Percentiles rank a stretch among this genome's conserved stretches.
phyloP scores from a whole-genome alignment of 2,797 vertebrate genomes.

The Sciurus vulgaris region DNA sequence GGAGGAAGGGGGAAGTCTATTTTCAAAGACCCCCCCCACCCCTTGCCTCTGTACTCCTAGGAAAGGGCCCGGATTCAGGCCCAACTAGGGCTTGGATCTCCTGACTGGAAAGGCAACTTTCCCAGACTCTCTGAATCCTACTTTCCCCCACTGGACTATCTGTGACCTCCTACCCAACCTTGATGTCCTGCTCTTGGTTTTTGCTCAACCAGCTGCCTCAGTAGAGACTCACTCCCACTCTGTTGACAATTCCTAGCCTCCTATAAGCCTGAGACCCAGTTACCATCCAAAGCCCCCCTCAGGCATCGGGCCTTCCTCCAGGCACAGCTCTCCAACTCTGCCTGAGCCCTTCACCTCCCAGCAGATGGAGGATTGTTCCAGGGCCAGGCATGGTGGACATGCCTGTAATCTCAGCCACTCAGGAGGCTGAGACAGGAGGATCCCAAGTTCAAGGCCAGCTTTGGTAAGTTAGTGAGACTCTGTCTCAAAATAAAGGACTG shows the following conservation, averaged over 20 bases:
- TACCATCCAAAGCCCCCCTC: background rate
- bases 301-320: too few species aligned
- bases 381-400: too few species aligned
- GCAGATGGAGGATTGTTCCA: too few species aligned
- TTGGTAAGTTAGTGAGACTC: too few species aligned
- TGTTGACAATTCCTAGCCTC: background rate
- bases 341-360: background rate
- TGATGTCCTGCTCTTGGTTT: background rate
- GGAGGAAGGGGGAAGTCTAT: background rate
- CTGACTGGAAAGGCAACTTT: background rate
- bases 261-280: background rate
- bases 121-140: background rate
- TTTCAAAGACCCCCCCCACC: conserved; percentile 12
- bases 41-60: background rate
- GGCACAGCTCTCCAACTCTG: background rate
- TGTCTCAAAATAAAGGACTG: too few species aligned
- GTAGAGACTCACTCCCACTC: too few species aligned
- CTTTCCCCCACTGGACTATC: background rate
- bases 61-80: conserved; percentile 48
- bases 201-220: background rate
- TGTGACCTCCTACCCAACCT: conserved; percentile 7
- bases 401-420: too few species aligned
- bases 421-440: too few species aligned
- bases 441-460: too few species aligned
- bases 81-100: conserved; percentile 4